Evolutionary conservation across 2,113 vertebrate species (phyloP).

Genomic region (Xyliphius kryptos): DNA sequence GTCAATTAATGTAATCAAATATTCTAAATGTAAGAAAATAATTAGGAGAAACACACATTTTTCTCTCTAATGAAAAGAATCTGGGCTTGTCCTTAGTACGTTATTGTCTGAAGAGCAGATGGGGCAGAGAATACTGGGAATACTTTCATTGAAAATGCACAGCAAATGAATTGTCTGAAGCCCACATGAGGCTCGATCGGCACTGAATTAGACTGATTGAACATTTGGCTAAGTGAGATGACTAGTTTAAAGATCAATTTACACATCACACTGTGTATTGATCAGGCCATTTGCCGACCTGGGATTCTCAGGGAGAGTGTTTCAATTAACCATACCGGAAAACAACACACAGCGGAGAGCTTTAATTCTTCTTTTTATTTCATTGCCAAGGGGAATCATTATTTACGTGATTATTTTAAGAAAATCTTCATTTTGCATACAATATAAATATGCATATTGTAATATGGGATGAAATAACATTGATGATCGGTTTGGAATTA

Average conservation of each 20-base stretch:
- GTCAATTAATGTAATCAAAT: too few species aligned
- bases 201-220: conserved; percentile 45
- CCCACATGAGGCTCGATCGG: conserved; percentile 36
- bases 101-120: conserved; percentile 7
- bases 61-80: too few species aligned
- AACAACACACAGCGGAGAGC: conserved; percentile 6
- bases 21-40: too few species aligned
- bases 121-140: conserved; percentile 40
- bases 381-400: too few species aligned
- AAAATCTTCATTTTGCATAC: too few species aligned
- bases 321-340: conserved; percentile 41
- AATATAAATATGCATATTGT: too few species aligned
- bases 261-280: conserved; percentile 48
- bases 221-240: conserved; percentile 45
- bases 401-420: too few species aligned
- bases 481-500: too few species aligned
- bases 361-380: too few species aligned
- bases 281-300: conserved; percentile 36
- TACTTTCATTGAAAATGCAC: conserved; percentile 48
- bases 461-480: too few species aligned
- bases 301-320: conserved; percentile 30
- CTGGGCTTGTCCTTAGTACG: too few species aligned
- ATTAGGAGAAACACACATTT: too few species aligned
- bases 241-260: conserved; percentile 47
- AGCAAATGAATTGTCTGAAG: conserved; percentile 44